phyloP scores from a whole-genome alignment of 2,113 vertebrate genomes.

The Garra rufa region DNA sequence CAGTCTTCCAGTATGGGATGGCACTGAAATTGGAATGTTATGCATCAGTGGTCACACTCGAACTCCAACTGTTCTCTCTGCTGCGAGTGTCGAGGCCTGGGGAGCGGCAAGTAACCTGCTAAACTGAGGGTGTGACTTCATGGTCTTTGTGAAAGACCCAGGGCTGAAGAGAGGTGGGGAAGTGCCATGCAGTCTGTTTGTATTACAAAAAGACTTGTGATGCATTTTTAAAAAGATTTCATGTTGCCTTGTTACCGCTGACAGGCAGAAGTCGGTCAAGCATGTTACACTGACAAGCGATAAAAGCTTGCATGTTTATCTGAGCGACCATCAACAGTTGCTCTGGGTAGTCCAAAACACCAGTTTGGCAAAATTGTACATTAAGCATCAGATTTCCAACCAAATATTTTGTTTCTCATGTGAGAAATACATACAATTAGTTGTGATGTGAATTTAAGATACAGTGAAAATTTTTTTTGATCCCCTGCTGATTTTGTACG shows the following conservation, averaged over 20 bases:
- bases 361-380: not conserved
- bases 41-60: conserved; percentile 51
- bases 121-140: conserved; percentile 62
- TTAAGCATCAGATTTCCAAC: not conserved
- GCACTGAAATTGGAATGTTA: conserved; percentile 57
- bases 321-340: not conserved
- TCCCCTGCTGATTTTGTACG: too few species aligned
- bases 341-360: not conserved
- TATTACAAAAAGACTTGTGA: not conserved
- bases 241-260: not conserved
- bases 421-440: too few species aligned
- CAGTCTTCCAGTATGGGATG: conserved; percentile 42
- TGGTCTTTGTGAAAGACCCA: conserved; percentile 42
- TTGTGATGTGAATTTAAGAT: too few species aligned
- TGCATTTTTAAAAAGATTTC: conserved; percentile 10
- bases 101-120: conserved; percentile 54
- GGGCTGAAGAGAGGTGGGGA: conserved; percentile 23
- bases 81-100: conserved; percentile 24
- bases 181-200: not conserved
- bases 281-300: not conserved
- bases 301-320: not conserved
- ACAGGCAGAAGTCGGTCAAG: not conserved
- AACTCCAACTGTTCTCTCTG: conserved; percentile 54
- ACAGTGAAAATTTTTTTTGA: too few species aligned
- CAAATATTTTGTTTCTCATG: not conserved